Conservation (phyloP, 2,888 invertebrate genomes). For the Oeneis ivallda region DNA sequence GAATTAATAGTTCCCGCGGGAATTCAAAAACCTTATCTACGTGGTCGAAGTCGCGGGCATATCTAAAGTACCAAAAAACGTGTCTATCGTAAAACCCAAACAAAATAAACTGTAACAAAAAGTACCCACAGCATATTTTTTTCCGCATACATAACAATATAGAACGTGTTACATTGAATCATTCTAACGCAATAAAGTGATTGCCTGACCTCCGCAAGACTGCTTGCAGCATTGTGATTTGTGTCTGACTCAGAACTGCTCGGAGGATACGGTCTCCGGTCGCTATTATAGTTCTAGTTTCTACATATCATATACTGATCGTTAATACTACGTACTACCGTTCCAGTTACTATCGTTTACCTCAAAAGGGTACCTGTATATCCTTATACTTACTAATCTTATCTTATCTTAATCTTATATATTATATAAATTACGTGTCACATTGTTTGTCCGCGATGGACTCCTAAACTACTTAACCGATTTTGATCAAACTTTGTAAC, state of each 20-base stretch:
- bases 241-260: slow-evolving; percentile 1
- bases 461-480: too few relatives aligned
- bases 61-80: background rate
- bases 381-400: too few relatives aligned
- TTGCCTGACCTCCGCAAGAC: slow-evolving; percentile 8
- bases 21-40: too few relatives aligned
- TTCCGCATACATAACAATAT: background rate
- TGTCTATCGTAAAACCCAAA: background rate
- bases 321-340: background rate
- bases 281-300: background rate
- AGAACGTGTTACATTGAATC: background rate
- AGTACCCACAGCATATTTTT: background rate
- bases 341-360: too few relatives aligned
- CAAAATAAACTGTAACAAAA: background rate
- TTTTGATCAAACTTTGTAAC: too few relatives aligned
- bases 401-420: too few relatives aligned
- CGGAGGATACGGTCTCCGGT: background rate
- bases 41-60: too few relatives aligned
- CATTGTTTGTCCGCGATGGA: too few relatives aligned
- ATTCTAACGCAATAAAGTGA: slow-evolving; percentile 4
- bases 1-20: too few relatives aligned
- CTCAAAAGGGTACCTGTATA: too few relatives aligned
- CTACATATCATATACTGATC: background rate
- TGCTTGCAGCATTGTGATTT: background rate
- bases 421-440: too few relatives aligned